phyloP scores from a whole-genome alignment of 1,140 invertebrate species.

The Ceratoteleas bidentatus region DNA sequence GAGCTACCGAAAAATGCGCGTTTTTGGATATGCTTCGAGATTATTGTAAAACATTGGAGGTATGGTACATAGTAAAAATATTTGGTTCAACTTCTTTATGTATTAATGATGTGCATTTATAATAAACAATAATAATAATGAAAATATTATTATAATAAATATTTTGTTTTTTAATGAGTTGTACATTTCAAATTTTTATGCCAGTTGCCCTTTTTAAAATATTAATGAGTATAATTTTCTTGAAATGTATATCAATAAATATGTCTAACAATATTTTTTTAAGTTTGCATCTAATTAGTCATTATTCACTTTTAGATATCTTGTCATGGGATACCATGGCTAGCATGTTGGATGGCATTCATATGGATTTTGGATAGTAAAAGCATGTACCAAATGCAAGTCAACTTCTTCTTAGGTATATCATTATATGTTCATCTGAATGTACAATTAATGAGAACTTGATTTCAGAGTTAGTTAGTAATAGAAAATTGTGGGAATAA shows the following conservation, averaged over 20 bases:
- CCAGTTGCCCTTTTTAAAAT: too few relatives aligned
- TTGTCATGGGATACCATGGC: slow-evolving; percentile 94
- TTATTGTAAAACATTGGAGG: slow-evolving; percentile 29
- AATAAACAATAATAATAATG: too few relatives aligned
- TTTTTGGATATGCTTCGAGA: slow-evolving; percentile 82
- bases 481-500: too few relatives aligned
- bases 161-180: not conserved
- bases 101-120: too few relatives aligned
- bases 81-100: not conserved
- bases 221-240: too few relatives aligned
- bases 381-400: slow-evolving; percentile 88
- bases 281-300: too few relatives aligned
- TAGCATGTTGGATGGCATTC: slow-evolving; percentile 86
- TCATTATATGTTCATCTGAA: not conserved
- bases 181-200: too few relatives aligned
- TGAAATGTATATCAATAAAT: too few relatives aligned
- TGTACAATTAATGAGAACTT: not conserved
- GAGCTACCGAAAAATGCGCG: slow-evolving; percentile 81
- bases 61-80: slow-evolving; percentile 4
- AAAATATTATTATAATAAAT: too few relatives aligned
- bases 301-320: slow-evolving; percentile 84
- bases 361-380: slow-evolving; percentile 87
- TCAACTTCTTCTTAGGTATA: slow-evolving; percentile 92
- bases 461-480: not conserved
- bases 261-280: too few relatives aligned